Percentiles rank a stretch among this genome's conserved stretches.
phyloP scores from a whole-genome alignment of 2,888 invertebrate genomes.

The Drosophila nr. perissopoda region DNA sequence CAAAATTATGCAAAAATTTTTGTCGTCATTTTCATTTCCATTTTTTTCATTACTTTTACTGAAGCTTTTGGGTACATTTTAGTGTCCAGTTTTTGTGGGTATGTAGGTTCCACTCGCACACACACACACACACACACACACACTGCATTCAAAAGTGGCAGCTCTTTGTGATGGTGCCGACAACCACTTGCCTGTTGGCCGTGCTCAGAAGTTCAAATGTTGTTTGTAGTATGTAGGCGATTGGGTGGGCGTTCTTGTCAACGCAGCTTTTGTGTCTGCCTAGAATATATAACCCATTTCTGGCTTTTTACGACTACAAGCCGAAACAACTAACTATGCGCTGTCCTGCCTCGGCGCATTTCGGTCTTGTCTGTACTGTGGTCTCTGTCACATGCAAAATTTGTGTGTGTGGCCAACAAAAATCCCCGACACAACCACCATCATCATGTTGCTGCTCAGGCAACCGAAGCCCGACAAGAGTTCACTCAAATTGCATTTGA shows the following conservation, averaged over 20 bases:
- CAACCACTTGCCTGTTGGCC: conserved; percentile 42
- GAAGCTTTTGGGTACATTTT: conserved; percentile 20
- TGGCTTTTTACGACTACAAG: conserved; percentile 74
- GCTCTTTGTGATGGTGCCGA: conserved; percentile 59
- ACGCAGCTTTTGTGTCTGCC: conserved; percentile 77
- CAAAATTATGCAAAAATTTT: conserved; percentile 74
- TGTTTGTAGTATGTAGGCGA: conserved; percentile 53
- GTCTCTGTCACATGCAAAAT: conserved; percentile 69
- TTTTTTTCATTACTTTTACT: conserved; percentile 30
- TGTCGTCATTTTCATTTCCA: conserved; percentile 31
- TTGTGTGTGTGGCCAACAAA: conserved; percentile 64
- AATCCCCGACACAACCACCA: conserved; percentile 49
- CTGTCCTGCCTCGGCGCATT: conserved; percentile 16
- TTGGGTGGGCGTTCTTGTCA: conserved; percentile 65
- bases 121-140: conserved; percentile 1
- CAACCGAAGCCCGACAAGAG: conserved; percentile 74
- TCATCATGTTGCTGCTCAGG: conserved; percentile 67
- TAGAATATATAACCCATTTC: conserved; percentile 79
- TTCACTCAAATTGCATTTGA: conserved; percentile 79
- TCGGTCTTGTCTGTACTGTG: conserved; percentile 41
- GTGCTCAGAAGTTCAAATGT: conserved; percentile 65
- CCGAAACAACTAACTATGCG: conserved; percentile 64
- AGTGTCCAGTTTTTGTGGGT: conserved; percentile 44
- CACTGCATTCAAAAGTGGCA: conserved; percentile 56
- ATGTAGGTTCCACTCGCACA: conserved; percentile 43